Conservation (phyloP, 2,888 invertebrate species). For the Drosophila picticornis region DNA sequence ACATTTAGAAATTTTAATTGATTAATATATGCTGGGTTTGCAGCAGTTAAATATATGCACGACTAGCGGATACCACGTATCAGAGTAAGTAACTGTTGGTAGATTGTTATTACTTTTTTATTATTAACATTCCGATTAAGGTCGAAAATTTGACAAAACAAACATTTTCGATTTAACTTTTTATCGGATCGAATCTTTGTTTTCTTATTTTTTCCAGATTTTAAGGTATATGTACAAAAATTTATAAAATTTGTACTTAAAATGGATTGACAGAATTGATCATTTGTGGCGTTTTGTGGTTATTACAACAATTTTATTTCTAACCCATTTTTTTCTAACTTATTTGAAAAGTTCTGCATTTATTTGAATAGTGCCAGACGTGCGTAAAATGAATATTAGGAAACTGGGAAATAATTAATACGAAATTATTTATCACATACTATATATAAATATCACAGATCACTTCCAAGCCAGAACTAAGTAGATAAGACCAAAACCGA, state of each 20-base stretch:
- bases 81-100: neutral
- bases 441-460: neutral
- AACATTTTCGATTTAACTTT: neutral
- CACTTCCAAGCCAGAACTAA: neutral
- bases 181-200: neutral
- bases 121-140: neutral
- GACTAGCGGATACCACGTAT: slow-evolving; percentile 9
- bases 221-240: neutral
- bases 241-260: neutral
- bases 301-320: neutral
- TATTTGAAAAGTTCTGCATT: neutral
- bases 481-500: neutral
- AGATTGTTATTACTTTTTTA: neutral
- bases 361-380: neutral
- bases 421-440: neutral
- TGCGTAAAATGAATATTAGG: neutral
- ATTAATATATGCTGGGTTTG: slow-evolving; percentile 27
- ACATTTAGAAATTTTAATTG: slow-evolving; percentile 29
- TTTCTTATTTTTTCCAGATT: neutral
- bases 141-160: neutral
- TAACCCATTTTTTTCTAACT: neutral
- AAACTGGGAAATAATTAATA: neutral
- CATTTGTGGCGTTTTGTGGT: neutral
- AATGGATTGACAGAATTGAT: neutral
- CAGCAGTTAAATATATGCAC: neutral